Evolutionary conservation across 2,888 invertebrate species (phyloP), one percentile per base, ranked within the genome.

Genomic region (Eutolmus rufibarbis): DNA sequence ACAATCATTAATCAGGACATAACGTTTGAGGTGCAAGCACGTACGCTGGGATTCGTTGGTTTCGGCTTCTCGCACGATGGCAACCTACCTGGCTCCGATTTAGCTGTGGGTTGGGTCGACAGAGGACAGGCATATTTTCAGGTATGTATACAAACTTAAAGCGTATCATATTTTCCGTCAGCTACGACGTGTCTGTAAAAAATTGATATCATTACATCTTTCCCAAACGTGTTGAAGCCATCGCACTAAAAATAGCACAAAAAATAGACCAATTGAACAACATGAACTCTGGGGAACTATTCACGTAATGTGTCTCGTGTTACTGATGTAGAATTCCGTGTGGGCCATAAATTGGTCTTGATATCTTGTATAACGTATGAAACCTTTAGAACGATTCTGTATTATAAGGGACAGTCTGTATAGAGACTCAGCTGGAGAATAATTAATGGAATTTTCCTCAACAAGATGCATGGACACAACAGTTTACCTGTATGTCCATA

Each of bases 51-150:
- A 90, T 98, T 97, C 92, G 95, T 98, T 89, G 97, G 97, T 74
- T 95, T 98, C 90, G 98, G 98, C 88, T 96, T 98, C 92, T 97
- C 97, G 89, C 95, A 95, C 87, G 96, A 95, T 91, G 96, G 97
- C 89, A 95, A 95, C 89, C 95, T 96, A 95, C 94, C 95, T 91
- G 96, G 96, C 78, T 95, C 97, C 88, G 98, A 98, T 94, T 95
- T 98, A 93, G 95, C 97, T 90, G 95, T 98, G 91, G 97, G 96
- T 88, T 98, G 98, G 97, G 96, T 98, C 90, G 96, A 97, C 93
- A 95, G 96, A 90, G 95, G 95, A 91, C 95, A 95, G 93, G 96
- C 96, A 90, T 95, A 96, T 93, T 95, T 97, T 93, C 95, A 96
- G 95, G 97, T 97, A 93, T 95, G 95, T 94, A 74, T 51, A 77